Conservation (phyloP, 2,113 vertebrate genomes). For the Toxotes jaculatrix region DNA sequence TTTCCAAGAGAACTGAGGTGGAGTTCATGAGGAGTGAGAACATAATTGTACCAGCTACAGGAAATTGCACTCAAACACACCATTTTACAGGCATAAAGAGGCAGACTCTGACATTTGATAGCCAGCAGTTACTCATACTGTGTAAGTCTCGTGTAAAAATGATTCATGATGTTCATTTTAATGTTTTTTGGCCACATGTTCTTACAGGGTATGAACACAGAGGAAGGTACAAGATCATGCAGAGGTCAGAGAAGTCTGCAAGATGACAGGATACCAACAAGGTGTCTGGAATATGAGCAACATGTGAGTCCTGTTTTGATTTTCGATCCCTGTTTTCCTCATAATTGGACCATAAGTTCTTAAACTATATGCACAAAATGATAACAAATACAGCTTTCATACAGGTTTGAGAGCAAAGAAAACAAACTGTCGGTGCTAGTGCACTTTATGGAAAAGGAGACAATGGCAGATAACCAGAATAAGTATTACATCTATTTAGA, state of each 20-base stretch:
- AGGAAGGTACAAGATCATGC: slow-evolving; percentile 7
- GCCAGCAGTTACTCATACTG: slow-evolving; percentile 43
- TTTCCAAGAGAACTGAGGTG: slow-evolving; percentile 44
- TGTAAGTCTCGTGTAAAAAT: slow-evolving; percentile 32
- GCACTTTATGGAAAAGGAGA: neutral
- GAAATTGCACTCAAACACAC: slow-evolving; percentile 62
- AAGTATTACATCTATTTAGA: neutral
- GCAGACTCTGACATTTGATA: slow-evolving; percentile 43
- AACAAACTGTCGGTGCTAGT: neutral
- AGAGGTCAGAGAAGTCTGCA: slow-evolving; percentile 26
- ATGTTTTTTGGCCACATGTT: slow-evolving; percentile 26
- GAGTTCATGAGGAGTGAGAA: slow-evolving; percentile 42
- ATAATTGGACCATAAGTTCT: neutral
- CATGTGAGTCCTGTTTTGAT: slow-evolving; percentile 16
- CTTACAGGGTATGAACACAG: slow-evolving; percentile 33
- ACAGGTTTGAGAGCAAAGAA: neutral
- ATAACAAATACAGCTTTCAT: neutral
- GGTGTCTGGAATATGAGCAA: slow-evolving; percentile 8
- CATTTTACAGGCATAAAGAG: slow-evolving; percentile 43
- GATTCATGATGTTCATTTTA: slow-evolving; percentile 40
- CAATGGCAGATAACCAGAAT: neutral
- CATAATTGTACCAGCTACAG: slow-evolving; percentile 59
- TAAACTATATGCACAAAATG: neutral
- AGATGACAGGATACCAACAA: neutral
- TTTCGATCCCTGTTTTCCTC: neutral